Evolutionary conservation across 2,113 vertebrate genomes (phyloP), one percentile per base, ranked within the genome.

Genomic region (Microcebus jonahi): DNA sequence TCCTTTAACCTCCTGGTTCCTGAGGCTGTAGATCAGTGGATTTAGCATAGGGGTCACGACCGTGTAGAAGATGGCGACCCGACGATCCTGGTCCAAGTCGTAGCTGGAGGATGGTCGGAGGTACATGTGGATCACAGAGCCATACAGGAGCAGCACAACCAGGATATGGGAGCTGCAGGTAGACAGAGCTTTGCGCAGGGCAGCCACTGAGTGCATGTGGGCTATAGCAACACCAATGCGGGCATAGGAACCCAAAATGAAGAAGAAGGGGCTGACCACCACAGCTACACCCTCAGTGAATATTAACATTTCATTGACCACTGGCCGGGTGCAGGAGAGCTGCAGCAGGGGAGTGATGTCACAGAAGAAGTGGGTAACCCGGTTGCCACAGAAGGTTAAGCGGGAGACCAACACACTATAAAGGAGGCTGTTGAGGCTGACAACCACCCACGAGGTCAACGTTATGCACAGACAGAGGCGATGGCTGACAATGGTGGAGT

Each of bases 331-430:
- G 9, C 97, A 98, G 39, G 97, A 96, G 17, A 98, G 97, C 83
- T 97, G 88, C 67, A 98, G 81, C 42, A 98, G 50, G 21, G 97
- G 91, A 57, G 96, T 96, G n/a, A 98, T 95, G 61, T 98, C 97
- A 94, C 97, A 98, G 80, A 98, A 98, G 92, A 98, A 98, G 25
- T 98, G 98, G 59, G 94, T 94, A 48, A 98, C n/a, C 36, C 89
- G 88, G 76, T 97, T 97, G 55, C 92, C 96, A 79, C 98, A 98
- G 55, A 98, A 98, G 50, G 90, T 95, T 89, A 98, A 97, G 0
- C 3, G 55, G 50, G 88, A 85, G 20, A 97, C 97, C 70, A 97
- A 23, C 59, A 98, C 39, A 63, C 71, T 97, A 5, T 96, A 97
- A 7, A 98, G 95, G 45, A 97, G 94, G 48, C 97, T 97, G 29